Conservation (phyloP, 2,797 vertebrate genomes). For the Arnoldichthys spilopterus region DNA sequence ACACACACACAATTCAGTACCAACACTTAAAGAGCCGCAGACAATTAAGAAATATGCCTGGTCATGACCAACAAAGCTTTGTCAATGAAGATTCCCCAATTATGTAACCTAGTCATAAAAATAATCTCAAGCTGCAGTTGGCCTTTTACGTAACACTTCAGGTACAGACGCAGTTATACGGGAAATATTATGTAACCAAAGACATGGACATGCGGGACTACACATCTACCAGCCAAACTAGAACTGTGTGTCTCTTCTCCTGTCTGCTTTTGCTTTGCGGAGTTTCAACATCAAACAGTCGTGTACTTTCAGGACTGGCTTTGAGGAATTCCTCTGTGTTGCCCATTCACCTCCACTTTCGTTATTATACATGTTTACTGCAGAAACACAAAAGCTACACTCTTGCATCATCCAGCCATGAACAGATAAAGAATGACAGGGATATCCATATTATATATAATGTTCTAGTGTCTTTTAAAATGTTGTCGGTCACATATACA, state of each 20-base stretch:
- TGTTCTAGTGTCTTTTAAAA: not conserved
- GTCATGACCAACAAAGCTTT: not conserved
- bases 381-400: not conserved
- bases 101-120: not conserved
- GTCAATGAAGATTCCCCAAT: not conserved
- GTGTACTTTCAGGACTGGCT: not conserved
- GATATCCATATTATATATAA: not conserved
- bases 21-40: not conserved
- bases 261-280: not conserved
- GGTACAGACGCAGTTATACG: not conserved
- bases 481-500: not conserved
- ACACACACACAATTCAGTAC: not conserved
- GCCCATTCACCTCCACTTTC: not conserved
- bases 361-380: not conserved
- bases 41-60: not conserved
- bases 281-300: not conserved
- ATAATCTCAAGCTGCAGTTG: not conserved
- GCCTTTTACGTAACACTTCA: not conserved
- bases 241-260: not conserved
- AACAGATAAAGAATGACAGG: not conserved
- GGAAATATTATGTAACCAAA: not conserved
- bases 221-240: not conserved
- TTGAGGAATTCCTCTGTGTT: slow-evolving; percentile 11
- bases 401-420: not conserved
- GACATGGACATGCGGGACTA: not conserved